These are phyloP conservation scores for Molossus alvarezi DNA, from an alignment of 2,797 vertebrate genomes.

Conservation along the genomic window DNA sequence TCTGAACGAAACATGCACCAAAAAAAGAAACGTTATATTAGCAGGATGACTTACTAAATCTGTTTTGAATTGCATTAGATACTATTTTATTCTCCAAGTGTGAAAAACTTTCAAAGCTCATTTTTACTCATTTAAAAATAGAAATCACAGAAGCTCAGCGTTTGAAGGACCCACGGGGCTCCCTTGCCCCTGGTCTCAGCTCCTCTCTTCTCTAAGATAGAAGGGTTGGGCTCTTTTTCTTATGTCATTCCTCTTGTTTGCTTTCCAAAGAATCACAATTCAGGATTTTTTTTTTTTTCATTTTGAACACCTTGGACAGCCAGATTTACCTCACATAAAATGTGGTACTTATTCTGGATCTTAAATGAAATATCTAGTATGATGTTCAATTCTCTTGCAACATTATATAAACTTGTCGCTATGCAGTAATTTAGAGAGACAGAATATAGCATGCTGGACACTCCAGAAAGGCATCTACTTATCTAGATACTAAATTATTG, in stretches of 20 bases:
- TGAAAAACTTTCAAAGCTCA: conserved; percentile 21
- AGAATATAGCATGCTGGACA: neutral
- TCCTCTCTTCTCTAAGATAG: conserved; percentile 40
- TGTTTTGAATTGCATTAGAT: conserved; percentile 55
- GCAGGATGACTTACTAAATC: conserved; percentile 26
- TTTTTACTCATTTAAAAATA: conserved; percentile 72
- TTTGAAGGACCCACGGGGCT: neutral
- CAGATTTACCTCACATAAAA: neutral
- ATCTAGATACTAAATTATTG: conserved; percentile 48
- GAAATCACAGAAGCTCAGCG: neutral
- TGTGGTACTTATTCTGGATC: conserved; percentile 49
- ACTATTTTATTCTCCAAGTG: conserved; percentile 48
- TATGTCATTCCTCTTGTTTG: neutral
- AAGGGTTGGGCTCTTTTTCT: conserved; percentile 8
- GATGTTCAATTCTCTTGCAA: neutral
- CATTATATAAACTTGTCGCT: conserved; percentile 10
- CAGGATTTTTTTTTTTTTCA: neutral
- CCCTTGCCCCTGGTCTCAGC: neutral
- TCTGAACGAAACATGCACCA: conserved; percentile 58
- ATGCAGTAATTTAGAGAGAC: conserved; percentile 71
- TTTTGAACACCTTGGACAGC: neutral
- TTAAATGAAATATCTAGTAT: conserved; percentile 19
- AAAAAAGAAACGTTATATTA: conserved; percentile 64
- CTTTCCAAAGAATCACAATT: conserved; percentile 58
- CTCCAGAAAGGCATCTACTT: conserved; percentile 60